These are phyloP conservation scores for Podabrus alpinus DNA, from an alignment of 2,888 invertebrate genomes.

Conservation along the genomic window DNA sequence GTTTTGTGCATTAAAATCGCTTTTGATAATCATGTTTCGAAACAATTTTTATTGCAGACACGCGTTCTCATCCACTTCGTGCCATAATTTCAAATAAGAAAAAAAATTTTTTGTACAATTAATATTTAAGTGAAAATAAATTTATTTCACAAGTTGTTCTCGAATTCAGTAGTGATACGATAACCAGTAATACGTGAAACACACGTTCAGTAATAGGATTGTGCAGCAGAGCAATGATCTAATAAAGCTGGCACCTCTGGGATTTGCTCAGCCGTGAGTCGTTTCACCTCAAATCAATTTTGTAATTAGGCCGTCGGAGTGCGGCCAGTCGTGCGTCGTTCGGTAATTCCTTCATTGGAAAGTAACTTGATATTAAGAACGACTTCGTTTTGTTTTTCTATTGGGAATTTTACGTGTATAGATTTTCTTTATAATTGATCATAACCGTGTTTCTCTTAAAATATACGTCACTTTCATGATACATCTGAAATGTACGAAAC, in stretches of 20 bases:
- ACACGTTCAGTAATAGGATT: slow-evolving; percentile 46
- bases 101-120: background rate
- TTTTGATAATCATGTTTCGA: background rate
- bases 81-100: background rate
- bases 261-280: slow-evolving; percentile 49
- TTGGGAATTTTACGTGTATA: background rate
- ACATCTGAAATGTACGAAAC: background rate
- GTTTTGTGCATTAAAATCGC: background rate
- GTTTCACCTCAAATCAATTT: slow-evolving; percentile 53
- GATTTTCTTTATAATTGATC: background rate
- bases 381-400: background rate
- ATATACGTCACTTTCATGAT: background rate
- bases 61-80: background rate
- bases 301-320: slow-evolving; percentile 48
- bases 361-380: slow-evolving; percentile 42
- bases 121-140: slow-evolving; percentile 5
- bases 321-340: slow-evolving; percentile 47
- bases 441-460: background rate
- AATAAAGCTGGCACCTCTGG: slow-evolving; percentile 50
- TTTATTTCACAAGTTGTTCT: slow-evolving; percentile 21
- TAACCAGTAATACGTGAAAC: slow-evolving; percentile 31
- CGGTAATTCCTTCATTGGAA: slow-evolving; percentile 47
- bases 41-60: background rate
- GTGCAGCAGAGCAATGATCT: slow-evolving; percentile 51
- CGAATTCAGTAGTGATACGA: slow-evolving; percentile 26